Base-by-base conservation (phyloP, 2,113 vertebrate genomes). In the Apodemus speciosus region DNA sequence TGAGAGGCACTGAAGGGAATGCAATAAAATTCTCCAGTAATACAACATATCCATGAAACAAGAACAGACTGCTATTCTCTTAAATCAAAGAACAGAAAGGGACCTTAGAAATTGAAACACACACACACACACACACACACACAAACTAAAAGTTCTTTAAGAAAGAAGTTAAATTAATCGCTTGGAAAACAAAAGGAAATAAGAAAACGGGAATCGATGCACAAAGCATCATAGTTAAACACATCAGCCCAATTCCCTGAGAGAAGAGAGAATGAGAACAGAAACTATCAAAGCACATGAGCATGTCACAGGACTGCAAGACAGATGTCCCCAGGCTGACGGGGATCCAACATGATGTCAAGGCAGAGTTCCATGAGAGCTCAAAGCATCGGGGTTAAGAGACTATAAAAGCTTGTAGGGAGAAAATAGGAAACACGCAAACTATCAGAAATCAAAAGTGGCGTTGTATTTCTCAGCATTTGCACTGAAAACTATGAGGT, bases 401-500 rank as follows among this genome's bases (percentile, higher is more conserved):
- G 32, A 89, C 75, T 56, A 92, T 80, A 90, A 90, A 91, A 75
- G 16, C 43, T 87, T 86, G 72, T 72, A 58, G 21, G 90, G 71
- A 94, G 77, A 92, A 69, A 96, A 80, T 0, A 93, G 81, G 60
- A 94, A 75, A 97, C 49, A 89, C 14, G 14, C 27, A 95, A 90
- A 95, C 49, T 49, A 86, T 90, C 60, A 95, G 80, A 88, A 77
- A 80, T 85, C 35, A 91, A 94, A 95, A 95, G 87, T 86, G 53
- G 60, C 30, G 9, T 9, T 94, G 35, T 66, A 81, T 89, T 96
- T 88, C 73, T 88, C 73, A 92, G 95, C 62, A 84, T 51, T 91
- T 56, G 92, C 38, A 94, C 69, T 25, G 20, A 92, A 95, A 96
- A 96, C 81, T 66, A 94, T 90, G 90, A 96, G 72, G 51, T 88